Evolutionary conservation across 2,113 vertebrate species (phyloP).

Genomic region (Apeltes quadracus): DNA sequence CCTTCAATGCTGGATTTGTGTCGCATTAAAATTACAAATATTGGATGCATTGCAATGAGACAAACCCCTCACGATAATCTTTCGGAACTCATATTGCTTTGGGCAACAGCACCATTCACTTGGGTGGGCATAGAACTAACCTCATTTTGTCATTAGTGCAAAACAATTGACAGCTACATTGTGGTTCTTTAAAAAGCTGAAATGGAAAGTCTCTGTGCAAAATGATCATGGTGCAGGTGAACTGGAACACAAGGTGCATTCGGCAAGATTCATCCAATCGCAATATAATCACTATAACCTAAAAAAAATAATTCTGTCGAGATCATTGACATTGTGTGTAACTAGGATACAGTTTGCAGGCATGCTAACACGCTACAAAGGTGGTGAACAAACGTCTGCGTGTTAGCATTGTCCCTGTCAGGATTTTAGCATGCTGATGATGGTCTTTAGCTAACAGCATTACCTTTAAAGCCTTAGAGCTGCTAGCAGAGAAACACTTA

Average conservation of each 20-base stretch:
- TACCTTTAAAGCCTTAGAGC: not conserved
- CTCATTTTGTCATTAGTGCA: not conserved
- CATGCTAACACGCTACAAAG: not conserved
- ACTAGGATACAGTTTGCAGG: not conserved
- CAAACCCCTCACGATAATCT: not conserved
- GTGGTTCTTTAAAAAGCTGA: not conserved
- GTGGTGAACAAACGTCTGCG: not conserved
- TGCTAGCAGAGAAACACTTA: not conserved
- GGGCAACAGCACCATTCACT: not conserved
- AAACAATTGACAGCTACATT: not conserved
- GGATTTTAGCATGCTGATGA: not conserved
- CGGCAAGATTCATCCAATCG: not conserved
- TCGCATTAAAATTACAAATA: slow-evolving; percentile 7
- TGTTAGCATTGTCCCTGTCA: not conserved
- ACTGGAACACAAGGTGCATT: not conserved
- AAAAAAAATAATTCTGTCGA: not conserved
- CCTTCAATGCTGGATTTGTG: not conserved
- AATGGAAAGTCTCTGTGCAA: not conserved
- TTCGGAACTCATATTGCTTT: not conserved
- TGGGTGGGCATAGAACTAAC: not conserved
- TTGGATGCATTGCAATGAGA: not conserved
- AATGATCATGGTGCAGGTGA: not conserved
- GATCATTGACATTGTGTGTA: not conserved
- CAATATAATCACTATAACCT: not conserved
- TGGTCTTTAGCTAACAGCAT: not conserved